Conservation (phyloP, 2,888 invertebrate genomes). For the Pollenia griseotomentosa region DNA sequence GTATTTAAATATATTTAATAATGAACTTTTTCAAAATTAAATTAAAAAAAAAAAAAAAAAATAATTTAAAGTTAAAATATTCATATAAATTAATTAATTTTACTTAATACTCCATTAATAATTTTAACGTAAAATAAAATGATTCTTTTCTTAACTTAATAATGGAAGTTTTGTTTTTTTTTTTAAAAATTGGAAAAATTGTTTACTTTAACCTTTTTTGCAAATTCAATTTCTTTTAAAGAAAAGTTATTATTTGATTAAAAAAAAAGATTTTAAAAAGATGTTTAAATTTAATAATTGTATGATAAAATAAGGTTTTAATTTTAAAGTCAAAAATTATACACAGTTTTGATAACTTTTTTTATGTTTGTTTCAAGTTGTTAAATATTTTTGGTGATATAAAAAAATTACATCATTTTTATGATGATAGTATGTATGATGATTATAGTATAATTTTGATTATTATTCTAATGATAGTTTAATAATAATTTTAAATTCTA, state of each 20-base stretch:
- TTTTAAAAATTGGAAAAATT: neutral
- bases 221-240: conserved; percentile 37
- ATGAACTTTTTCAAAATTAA: neutral
- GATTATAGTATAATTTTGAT: no score
- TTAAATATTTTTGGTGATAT: no score
- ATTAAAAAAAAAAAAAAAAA: neutral
- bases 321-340: neutral
- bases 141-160: neutral
- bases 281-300: neutral
- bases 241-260: conserved; percentile 5
- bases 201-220: neutral
- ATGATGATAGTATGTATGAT: no score
- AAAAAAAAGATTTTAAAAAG: neutral
- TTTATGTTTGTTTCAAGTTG: neutral
- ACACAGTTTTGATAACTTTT: neutral
- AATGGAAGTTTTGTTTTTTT: conserved; percentile 34
- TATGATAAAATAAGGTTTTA: neutral
- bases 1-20: neutral
- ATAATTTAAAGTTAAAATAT: neutral
- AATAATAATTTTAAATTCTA: neutral
- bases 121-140: conserved; percentile 47
- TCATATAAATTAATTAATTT: neutral
- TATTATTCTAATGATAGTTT: neutral
- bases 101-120: conserved; percentile 23
- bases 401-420: neutral